A percentile compares a stretch with the other conserved stretches of the same genome.
Evolutionary conservation across 2,797 vertebrate genomes (phyloP).

Genomic region (Etheostoma perlongum): DNA sequence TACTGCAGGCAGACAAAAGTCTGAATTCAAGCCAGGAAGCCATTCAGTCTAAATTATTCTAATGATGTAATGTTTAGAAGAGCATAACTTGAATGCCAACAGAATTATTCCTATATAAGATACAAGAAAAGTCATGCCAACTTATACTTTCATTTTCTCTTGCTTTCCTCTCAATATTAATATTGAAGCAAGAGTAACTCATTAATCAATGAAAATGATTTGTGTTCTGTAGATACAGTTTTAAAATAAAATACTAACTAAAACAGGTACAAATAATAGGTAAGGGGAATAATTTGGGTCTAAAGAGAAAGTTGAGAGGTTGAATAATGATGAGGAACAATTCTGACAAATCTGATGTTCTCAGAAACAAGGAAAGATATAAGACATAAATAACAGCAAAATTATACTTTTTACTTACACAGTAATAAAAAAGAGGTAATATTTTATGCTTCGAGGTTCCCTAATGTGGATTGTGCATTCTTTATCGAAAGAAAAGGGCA

Average conservation of each 20-base stretch:
- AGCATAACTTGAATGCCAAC: conserved; percentile 28
- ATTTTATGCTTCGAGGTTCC: neutral
- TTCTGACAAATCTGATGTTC: conserved; percentile 12
- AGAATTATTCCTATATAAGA: conserved; percentile 19
- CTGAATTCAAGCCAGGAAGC: conserved; percentile 19
- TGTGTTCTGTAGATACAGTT: conserved; percentile 1
- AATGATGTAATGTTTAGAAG: conserved; percentile 41
- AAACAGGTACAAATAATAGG: conserved; percentile 1
- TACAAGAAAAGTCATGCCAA: conserved; percentile 1
- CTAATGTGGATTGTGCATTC: neutral
- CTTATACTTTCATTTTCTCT: conserved; percentile 10
- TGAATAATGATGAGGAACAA: conserved; percentile 13
- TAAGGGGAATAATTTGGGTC: neutral
- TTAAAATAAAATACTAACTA: neutral
- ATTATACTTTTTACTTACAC: neutral
- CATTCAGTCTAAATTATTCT: conserved; percentile 38
- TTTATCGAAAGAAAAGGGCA: neutral
- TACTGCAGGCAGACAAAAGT: conserved; percentile 12
- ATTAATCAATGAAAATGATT: conserved; percentile 32
- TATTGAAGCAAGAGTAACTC: neutral
- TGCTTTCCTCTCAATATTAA: conserved; percentile 7
- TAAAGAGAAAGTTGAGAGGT: conserved; percentile 12
- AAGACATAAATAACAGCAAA: too few relatives aligned
- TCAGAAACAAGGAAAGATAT: neutral
- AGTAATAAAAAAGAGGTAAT: neutral